Percentiles rank a stretch among this genome's conserved stretches.
Evolutionary conservation across 1,140 invertebrate genomes (phyloP).

Genomic region (Phocides pigmalion): DNA sequence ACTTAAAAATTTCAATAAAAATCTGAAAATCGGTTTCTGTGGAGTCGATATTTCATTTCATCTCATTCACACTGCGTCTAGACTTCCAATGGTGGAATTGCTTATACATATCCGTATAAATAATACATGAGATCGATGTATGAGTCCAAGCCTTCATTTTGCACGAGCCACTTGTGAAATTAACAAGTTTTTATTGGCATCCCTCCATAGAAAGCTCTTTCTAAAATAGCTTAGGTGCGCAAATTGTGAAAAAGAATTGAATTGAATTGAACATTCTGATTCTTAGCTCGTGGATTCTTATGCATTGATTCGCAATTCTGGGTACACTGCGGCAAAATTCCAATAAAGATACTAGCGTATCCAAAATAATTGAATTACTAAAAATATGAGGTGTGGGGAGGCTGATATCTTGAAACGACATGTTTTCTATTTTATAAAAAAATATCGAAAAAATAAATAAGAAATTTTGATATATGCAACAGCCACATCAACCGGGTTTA

Average conservation of each 20-base stretch:
- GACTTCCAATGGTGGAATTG: constrained; percentile 68
- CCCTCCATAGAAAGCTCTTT: constrained; percentile 54
- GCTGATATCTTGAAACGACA: too few relatives aligned
- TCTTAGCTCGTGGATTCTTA: constrained; percentile 23
- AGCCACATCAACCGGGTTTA: too few relatives aligned
- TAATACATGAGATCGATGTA: constrained; percentile 76
- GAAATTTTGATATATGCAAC: too few relatives aligned
- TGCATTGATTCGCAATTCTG: constrained; percentile 18
- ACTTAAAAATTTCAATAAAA: constrained; percentile 56
- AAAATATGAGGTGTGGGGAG: too few relatives aligned
- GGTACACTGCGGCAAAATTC: constrained; percentile 15
- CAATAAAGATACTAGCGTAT: too few relatives aligned
- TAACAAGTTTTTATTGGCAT: constrained; percentile 77
- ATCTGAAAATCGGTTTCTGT: constrained; percentile 60
- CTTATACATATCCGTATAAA: constrained; percentile 70
- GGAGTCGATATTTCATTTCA: constrained; percentile 70
- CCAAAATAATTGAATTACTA: too few relatives aligned
- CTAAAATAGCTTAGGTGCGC: constrained; percentile 31
- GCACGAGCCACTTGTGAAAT: constrained; percentile 67
- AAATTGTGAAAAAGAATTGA: constrained; percentile 33
- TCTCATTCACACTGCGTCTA: constrained; percentile 74
- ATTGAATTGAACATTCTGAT: constrained; percentile 20
- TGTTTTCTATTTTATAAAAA: too few relatives aligned
- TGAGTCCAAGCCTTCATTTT: constrained; percentile 69
- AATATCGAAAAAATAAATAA: too few relatives aligned